Evolutionary conservation across 2,888 invertebrate genomes (phyloP), one percentile per base, ranked within the genome.

Genomic region (Timema podura): DNA sequence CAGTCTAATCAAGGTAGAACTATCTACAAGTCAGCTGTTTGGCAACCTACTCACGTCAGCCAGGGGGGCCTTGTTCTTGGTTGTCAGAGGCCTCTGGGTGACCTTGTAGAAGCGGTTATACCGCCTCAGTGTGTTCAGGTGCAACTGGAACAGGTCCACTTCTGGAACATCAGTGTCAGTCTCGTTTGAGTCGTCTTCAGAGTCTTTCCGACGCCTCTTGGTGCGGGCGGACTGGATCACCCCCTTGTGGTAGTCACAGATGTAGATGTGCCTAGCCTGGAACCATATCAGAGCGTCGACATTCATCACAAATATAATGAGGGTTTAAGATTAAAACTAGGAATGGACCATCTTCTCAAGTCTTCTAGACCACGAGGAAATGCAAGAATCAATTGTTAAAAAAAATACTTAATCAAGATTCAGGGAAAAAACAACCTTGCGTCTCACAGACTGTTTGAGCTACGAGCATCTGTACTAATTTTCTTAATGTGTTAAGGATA

Each of bases 51-150:
- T 90, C 86, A 97, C 96, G 86, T 98, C 98, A 75, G 96, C 95
- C 78, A 98, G 84, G 83, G 97, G 97, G 71, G 95, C 92, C 82
- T 98, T 97, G 80, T 96, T 97, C 82, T 98, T 97, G 80, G 96
- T 97, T 76, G 95, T 85, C 48, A 96, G 95, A 65, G 95, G 97
- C 77, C 94, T 85, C 11, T 96, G 93, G 54, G 92, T 87, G 71
- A 98, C 91, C 82, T 97, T 97, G 80, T 91, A 98, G 80, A 96
- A 95, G 74, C 92, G 89, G 81, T 97, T 98, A 80, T 98, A 98
- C 71, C 97, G 85, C 74, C 96, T 86, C 72, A 98, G 80, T n/a
- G 98, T 96, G 78, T 96, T 73, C 13, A 96, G 90, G 84, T 96
- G 96, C 72, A 98, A 84, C 80, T 96, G 95, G 78, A 91, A 93